Evolutionary conservation across 2,113 vertebrate genomes (phyloP).

Genomic region (Sylvietta virens): DNA sequence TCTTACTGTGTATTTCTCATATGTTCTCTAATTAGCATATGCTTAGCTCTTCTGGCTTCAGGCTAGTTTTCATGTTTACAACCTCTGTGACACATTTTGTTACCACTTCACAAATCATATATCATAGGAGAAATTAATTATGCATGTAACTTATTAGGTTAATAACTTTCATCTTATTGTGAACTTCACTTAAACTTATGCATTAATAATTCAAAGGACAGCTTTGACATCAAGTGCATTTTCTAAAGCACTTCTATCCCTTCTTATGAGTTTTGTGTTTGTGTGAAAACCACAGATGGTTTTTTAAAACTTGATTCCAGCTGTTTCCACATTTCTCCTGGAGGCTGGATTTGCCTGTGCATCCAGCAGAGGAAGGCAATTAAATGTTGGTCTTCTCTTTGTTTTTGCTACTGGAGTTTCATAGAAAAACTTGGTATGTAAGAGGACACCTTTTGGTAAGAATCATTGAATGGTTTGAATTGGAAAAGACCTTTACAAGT

Average conservation of each 20-base stretch:
- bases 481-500: not conserved
- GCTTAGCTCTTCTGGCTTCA: constrained; percentile 21
- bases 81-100: not conserved
- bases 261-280: not conserved
- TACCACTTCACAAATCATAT: constrained; percentile 22
- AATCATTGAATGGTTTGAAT: not conserved
- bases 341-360: not conserved
- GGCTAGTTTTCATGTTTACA: constrained; percentile 51
- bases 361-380: not conserved
- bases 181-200: not conserved
- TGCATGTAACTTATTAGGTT: constrained; percentile 40
- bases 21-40: constrained; percentile 14
- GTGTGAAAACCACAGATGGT: not conserved
- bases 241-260: not conserved
- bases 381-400: not conserved
- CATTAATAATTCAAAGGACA: constrained; percentile 30
- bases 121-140: constrained; percentile 48
- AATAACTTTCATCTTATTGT: constrained; percentile 21
- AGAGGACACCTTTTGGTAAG: not conserved
- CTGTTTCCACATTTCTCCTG: not conserved
- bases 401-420: not conserved
- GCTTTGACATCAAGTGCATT: not conserved
- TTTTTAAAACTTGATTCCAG: not conserved
- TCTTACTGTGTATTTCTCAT: not conserved
- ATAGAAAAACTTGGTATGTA: not conserved